Percentiles rank a stretch among this genome's conserved stretches.
phyloP scores from a whole-genome alignment of 2,797 vertebrate genomes.

The Notamacropus eugenii region DNA sequence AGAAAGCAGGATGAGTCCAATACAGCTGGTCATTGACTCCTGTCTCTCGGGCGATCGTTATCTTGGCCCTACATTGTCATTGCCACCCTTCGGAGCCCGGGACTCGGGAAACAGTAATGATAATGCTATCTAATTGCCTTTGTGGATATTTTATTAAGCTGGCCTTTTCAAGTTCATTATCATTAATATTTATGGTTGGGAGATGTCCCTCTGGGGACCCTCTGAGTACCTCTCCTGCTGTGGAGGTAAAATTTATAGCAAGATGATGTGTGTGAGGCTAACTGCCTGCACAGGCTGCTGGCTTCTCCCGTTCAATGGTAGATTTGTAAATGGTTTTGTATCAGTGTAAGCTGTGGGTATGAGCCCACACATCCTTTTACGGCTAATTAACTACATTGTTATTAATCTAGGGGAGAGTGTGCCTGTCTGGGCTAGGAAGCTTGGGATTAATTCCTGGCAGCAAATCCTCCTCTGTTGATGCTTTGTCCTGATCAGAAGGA shows the following conservation, averaged over 20 bases:
- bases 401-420: background rate
- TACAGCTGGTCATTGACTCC: background rate
- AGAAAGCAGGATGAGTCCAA: background rate
- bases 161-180: slow-evolving; percentile 53
- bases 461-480: background rate
- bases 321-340: background rate
- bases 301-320: background rate
- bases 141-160: slow-evolving; percentile 63
- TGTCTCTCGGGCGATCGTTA: background rate
- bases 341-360: background rate
- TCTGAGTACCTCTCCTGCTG: slow-evolving; percentile 47
- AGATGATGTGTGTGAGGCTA: background rate
- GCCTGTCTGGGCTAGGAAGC: background rate
- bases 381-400: slow-evolving; percentile 5
- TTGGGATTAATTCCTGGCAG: background rate
- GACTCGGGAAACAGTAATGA: background rate
- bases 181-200: slow-evolving; percentile 45
- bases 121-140: slow-evolving; percentile 50
- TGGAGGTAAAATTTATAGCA: slow-evolving; percentile 58
- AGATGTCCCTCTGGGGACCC: slow-evolving; percentile 62
- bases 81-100: background rate
- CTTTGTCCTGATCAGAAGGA: slow-evolving; percentile 4
- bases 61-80: background rate
- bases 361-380: slow-evolving; percentile 14
- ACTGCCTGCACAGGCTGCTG: background rate